phyloP scores from a whole-genome alignment of 2,888 invertebrate genomes.

The Galeruca laticollis region DNA sequence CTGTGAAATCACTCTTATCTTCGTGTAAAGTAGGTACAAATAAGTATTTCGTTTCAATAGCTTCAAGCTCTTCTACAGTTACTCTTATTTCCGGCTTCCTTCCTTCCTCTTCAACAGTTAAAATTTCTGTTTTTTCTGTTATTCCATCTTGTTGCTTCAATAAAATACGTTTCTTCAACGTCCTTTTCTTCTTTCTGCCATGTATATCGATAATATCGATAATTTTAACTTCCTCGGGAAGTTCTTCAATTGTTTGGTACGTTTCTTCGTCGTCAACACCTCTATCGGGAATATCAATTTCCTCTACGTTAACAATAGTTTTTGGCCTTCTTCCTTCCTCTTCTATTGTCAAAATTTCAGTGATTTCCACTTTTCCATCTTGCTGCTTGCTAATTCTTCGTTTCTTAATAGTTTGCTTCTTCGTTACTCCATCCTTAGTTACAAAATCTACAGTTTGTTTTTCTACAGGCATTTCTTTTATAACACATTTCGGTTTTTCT shows the following conservation, averaged over 20 bases:
- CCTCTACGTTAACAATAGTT: constrained; percentile 63
- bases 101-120: constrained; percentile 56
- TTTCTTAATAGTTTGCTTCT: constrained; percentile 59
- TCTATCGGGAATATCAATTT: constrained; percentile 54
- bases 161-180: constrained; percentile 63
- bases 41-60: constrained; percentile 48
- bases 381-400: constrained; percentile 60
- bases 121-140: constrained; percentile 64
- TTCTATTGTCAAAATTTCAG: constrained; percentile 58
- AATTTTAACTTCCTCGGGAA: constrained; percentile 59
- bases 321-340: constrained; percentile 58
- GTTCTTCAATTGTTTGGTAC: constrained; percentile 39
- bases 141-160: constrained; percentile 55
- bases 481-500: constrained; percentile 54
- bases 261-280: constrained; percentile 62
- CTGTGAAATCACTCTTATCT: constrained; percentile 55
- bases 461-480: constrained; percentile 56
- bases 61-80: constrained; percentile 53
- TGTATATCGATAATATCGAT: constrained; percentile 54
- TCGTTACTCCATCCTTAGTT: constrained; percentile 54
- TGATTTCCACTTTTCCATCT: constrained; percentile 61
- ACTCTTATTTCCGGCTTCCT: constrained; percentile 54
- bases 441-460: constrained; percentile 56
- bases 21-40: constrained; percentile 60
- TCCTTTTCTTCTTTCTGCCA: constrained; percentile 54